phyloP scores from a whole-genome alignment of 2,888 invertebrate genomes.

The Clistopyga incitator region DNA sequence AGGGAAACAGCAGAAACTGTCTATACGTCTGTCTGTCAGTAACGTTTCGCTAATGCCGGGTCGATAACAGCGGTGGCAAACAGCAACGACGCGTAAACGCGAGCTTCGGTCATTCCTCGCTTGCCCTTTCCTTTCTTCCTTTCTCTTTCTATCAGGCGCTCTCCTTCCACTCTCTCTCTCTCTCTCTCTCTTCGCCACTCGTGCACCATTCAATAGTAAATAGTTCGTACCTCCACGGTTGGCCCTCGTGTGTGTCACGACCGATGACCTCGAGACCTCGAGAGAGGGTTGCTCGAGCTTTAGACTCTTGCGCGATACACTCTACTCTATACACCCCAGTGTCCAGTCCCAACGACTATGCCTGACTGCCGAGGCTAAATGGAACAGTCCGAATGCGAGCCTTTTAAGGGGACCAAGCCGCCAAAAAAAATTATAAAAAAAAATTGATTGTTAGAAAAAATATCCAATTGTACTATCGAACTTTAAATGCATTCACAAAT shows the following conservation, averaged over 20 bases:
- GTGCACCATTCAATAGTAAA: conserved; percentile 51
- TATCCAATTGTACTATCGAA: conserved; percentile 2
- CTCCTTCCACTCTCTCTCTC: background rate
- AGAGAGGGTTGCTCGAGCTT: conserved; percentile 60
- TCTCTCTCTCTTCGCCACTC: too few species aligned
- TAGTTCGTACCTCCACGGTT: conserved; percentile 32
- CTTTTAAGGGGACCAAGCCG: background rate
- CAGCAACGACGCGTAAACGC: conserved; percentile 35
- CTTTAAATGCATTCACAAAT: conserved; percentile 6
- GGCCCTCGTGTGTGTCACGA: conserved; percentile 52
- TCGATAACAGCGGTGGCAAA: conserved; percentile 30
- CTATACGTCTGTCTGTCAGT: conserved; percentile 31
- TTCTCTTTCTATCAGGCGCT: background rate
- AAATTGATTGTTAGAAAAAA: too few species aligned
- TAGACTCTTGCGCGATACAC: conserved; percentile 19
- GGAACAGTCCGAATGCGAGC: background rate
- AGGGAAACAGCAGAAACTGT: conserved; percentile 11
- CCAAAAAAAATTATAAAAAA: too few species aligned
- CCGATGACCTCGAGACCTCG: conserved; percentile 65
- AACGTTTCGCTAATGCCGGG: conserved; percentile 25
- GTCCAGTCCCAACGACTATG: background rate
- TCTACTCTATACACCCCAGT: background rate
- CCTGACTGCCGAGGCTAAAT: background rate
- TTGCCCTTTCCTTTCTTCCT: conserved; percentile 16
- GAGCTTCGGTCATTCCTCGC: conserved; percentile 35